phyloP scores from a whole-genome alignment of 2,797 vertebrate species.

The Hafferia zeledoni region DNA sequence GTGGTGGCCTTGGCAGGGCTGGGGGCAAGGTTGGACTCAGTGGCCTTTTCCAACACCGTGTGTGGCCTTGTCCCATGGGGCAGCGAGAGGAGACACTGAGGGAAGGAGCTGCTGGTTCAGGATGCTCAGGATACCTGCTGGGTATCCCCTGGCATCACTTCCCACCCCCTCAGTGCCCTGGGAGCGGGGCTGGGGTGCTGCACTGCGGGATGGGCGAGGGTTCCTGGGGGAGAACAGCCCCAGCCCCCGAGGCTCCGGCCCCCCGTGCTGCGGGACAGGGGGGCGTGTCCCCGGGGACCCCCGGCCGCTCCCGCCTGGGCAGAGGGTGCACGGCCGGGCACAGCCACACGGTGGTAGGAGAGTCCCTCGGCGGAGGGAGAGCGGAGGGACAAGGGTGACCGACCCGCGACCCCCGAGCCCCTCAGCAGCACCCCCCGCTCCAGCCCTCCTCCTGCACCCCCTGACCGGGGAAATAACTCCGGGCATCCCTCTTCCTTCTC shows the following conservation, averaged over 20 bases:
- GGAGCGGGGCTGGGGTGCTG: not conserved
- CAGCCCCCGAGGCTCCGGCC: not conserved
- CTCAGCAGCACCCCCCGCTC: not conserved
- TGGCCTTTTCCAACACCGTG: not conserved
- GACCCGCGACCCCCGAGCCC: not conserved
- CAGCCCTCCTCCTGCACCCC: too few species aligned
- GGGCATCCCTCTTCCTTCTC: not conserved
- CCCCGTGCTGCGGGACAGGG: not conserved
- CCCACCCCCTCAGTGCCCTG: not conserved
- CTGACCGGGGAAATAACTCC: not conserved
- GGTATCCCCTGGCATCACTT: not conserved
- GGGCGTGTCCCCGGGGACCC: not conserved
- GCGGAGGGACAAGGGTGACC: not conserved
- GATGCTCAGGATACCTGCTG: too few species aligned
- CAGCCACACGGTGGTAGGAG: constrained; percentile 1
- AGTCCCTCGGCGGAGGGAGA: not conserved
- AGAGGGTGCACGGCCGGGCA: not conserved
- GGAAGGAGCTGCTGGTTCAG: not conserved
- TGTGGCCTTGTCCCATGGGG: not conserved
- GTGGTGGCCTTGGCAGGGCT: not conserved
- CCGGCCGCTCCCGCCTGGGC: not conserved
- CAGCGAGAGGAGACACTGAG: not conserved
- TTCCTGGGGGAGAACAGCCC: not conserved
- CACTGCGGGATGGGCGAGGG: not conserved
- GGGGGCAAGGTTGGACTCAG: not conserved